Base-by-base conservation (phyloP, 2,888 invertebrate species). In the Hofmannophila pseudospretella region DNA sequence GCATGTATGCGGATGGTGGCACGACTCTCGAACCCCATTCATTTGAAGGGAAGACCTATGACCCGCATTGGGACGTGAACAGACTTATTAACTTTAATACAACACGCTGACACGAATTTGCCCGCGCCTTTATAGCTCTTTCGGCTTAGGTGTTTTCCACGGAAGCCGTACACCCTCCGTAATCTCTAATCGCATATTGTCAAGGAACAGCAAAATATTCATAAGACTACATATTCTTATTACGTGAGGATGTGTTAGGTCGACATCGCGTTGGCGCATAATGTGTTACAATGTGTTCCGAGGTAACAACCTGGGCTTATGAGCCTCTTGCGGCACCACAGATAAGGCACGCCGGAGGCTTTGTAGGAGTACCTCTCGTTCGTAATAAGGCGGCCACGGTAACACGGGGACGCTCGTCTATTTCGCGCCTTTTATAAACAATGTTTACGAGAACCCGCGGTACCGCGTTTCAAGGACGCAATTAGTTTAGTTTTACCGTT, bases 251-350 rank as follows among this genome's bases (percentile, higher is more conserved):
- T 64, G 70, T 58, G 68, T 69, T 68, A 67, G 67, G 70, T 70
- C 62, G 71, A 63, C 60, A 68, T 64, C 66, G 66, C 70, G 62
- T 62, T 60, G 65, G 67, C 69, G 75, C 78, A 77, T 82, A 81
- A 82, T 80, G 76, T 79, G 75, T 62, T 75, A 76, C 79, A 81
- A 81, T 79, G 77, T 82, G 78, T 82, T 78, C 64, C 48, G 69
- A 77, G 78, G 81, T 81, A 82, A 78, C 79, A 77, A 79, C 78
- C 68, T 71, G 71, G 56, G 81, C 78, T 80, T 81, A 82, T 71
- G 71, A 72, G 69, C 68, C 72, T 73, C 72, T 68, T 61, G 63
- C 67, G 75, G 69, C 64, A 55, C 69, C 65, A 63, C 67, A 76
- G 82, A 82, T 82, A 84, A 80, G 81, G 79, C 82, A 81, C 81